A percentile compares a stretch with the other conserved stretches of the same genome.
These are phyloP conservation scores for Nemotelus pantherinus DNA, from an alignment of 2,888 invertebrate genomes.

Conservation along the genomic window DNA sequence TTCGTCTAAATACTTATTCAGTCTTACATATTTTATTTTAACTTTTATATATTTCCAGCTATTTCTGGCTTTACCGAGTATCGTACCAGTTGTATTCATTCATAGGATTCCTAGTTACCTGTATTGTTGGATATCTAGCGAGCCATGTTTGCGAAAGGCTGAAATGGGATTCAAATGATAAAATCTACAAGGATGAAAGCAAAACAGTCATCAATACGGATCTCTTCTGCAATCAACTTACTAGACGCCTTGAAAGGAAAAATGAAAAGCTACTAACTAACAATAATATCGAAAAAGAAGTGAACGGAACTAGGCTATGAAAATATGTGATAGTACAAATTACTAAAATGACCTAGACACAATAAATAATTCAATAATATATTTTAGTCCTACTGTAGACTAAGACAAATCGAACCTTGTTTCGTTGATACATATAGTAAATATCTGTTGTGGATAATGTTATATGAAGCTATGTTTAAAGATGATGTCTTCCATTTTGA, in stretches of 20 bases:
- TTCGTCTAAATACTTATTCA: constrained; percentile 55
- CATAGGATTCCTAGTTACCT: constrained; percentile 66
- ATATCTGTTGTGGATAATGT: too few relatives aligned
- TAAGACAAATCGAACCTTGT: background rate
- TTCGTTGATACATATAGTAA: background rate
- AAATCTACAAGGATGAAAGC: constrained; percentile 58
- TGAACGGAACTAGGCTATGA: background rate
- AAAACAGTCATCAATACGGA: constrained; percentile 66
- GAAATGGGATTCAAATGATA: constrained; percentile 58
- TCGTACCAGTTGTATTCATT: constrained; percentile 80
- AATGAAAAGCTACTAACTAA: constrained; percentile 22
- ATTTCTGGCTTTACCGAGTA: constrained; percentile 75
- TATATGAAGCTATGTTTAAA: too few relatives aligned
- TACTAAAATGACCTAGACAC: background rate
- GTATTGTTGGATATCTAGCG: constrained; percentile 67
- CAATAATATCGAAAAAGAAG: constrained; percentile 1
- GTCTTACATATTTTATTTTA: background rate
- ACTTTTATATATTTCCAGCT: constrained; percentile 55
- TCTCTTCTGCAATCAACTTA: constrained; percentile 69
- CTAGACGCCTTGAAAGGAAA: constrained; percentile 63
- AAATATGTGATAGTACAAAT: constrained; percentile 34
- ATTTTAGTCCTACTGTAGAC: background rate
- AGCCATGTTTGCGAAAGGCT: constrained; percentile 65
- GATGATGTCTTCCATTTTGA: constrained; percentile 39
- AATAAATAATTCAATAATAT: too few relatives aligned